A percentile compares a stretch with the other conserved stretches of the same genome.
Evolutionary conservation across 2,113 vertebrate genomes (phyloP).

Genomic region (Mirounga angustirostris): DNA sequence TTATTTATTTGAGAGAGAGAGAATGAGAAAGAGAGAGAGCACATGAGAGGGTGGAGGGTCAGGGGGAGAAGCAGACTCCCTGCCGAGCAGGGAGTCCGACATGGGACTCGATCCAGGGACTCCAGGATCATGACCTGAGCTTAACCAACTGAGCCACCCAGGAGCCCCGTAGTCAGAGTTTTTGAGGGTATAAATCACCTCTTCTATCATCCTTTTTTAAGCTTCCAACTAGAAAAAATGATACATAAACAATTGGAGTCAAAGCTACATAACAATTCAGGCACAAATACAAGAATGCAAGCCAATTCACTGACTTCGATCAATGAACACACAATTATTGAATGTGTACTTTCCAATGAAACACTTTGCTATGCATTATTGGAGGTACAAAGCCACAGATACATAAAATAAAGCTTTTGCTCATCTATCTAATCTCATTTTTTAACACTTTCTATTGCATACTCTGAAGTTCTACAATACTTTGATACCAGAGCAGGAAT

Average conservation of each 20-base stretch:
- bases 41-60: no score
- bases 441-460: not conserved
- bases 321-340: not conserved
- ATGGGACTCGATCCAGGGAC: no score
- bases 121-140: no score
- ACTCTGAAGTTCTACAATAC: not conserved
- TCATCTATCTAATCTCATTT: not conserved
- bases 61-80: no score
- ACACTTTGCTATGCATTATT: not conserved
- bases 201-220: not conserved
- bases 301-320: not conserved
- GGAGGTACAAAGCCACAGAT: not conserved
- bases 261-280: not conserved
- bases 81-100: no score
- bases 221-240: not conserved
- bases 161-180: not conserved
- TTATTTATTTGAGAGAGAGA: no score
- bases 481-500: not conserved
- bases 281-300: not conserved
- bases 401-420: not conserved
- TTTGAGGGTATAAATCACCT: not conserved
- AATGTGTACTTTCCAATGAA: not conserved
- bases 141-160: no score
- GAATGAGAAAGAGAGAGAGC: no score
- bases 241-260: not conserved